Percentiles rank a stretch among this genome's conserved stretches.
Conservation (phyloP, 2,113 vertebrate species). For the Mus musculus region GRCm39 chr17:72916001-72916500, state of each 20-base stretch:
- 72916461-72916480: background rate
- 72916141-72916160: background rate
- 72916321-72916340: slow-evolving; percentile 20
- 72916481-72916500: background rate
- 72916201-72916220: no score
- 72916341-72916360: background rate
- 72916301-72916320: background rate
- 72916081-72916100: background rate
- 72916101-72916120: background rate
- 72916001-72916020: no score
- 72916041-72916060: background rate
- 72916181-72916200: background rate
- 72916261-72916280: slow-evolving; percentile 17
- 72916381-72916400: background rate
- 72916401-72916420: slow-evolving; percentile 11
- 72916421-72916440: background rate
- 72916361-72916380: background rate
- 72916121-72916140: background rate
- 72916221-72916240: no score
- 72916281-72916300: slow-evolving; percentile 38
- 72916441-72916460: slow-evolving; percentile 14
- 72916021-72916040: no score
- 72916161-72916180: background rate
- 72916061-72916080: background rate
- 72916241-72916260: background rate